These are phyloP conservation scores for Schlechtendalia chinensis DNA, from an alignment of 1,140 invertebrate species.

Conservation along the genomic window DNA sequence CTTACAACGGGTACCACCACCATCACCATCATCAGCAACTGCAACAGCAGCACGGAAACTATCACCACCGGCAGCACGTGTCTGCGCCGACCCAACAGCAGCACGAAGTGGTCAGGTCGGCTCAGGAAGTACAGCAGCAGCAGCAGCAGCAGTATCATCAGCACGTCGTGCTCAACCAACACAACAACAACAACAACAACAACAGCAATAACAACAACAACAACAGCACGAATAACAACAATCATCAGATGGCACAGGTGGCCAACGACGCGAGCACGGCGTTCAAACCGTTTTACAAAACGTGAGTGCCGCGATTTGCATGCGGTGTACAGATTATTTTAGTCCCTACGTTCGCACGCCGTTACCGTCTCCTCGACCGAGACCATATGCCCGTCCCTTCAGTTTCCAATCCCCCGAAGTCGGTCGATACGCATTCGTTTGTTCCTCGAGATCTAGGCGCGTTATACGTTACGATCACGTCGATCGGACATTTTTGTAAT, in stretches of 20 bases:
- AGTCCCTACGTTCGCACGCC: too few species aligned
- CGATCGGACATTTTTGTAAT: too few species aligned
- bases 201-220: conserved; percentile 56
- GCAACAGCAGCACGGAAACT: conserved; percentile 41
- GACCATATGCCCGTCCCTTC: too few species aligned
- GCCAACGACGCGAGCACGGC: conserved; percentile 60
- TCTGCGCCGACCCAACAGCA: conserved; percentile 48
- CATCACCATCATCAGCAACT: conserved; percentile 20
- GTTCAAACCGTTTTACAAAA: conserved; percentile 86
- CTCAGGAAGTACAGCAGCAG: conserved; percentile 61
- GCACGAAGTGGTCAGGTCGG: conserved; percentile 73
- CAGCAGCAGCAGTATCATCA: conserved; percentile 57
- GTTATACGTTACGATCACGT: too few species aligned
- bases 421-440: too few species aligned
- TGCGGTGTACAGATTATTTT: too few species aligned
- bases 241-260: conserved; percentile 45
- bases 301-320: conserved; percentile 63
- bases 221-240: conserved; percentile 32
- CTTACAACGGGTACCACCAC: conserved; percentile 48
- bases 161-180: conserved; percentile 20
- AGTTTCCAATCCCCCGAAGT: too few species aligned
- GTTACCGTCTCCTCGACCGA: too few species aligned
- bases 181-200: conserved; percentile 35
- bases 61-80: conserved; percentile 38
- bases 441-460: too few species aligned